These are phyloP conservation scores for Magallana angulata DNA, from an alignment of 1,140 invertebrate species.

Conservation along the genomic window DNA sequence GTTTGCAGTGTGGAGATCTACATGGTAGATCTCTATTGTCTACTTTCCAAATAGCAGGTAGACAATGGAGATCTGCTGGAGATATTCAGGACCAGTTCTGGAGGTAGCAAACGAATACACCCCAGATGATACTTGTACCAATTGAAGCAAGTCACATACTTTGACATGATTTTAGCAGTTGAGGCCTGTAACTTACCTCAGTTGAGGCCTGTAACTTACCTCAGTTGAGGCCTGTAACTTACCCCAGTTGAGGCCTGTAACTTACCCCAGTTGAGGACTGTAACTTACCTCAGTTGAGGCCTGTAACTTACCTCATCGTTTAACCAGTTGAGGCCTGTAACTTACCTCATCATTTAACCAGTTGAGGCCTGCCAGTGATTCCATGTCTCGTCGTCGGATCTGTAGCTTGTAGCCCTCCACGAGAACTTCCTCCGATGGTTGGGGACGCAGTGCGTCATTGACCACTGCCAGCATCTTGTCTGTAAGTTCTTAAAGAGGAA, in stretches of 20 bases:
- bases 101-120: background rate
- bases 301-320: conserved; percentile 81
- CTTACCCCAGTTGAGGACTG: too few species aligned
- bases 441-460: conserved; percentile 78
- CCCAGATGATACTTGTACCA: background rate
- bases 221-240: background rate
- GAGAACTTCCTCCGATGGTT: conserved; percentile 80
- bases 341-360: conserved; percentile 96
- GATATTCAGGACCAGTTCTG: too few species aligned
- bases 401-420: conserved; percentile 82
- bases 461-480: conserved; percentile 80
- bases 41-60: too few species aligned
- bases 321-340: conserved; percentile 87
- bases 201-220: background rate
- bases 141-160: too few species aligned
- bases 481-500: conserved; percentile 70
- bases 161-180: background rate
- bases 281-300: background rate
- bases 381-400: conserved; percentile 87
- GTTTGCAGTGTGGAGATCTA: too few species aligned
- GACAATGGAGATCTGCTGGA: too few species aligned
- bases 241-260: too few species aligned
- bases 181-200: background rate
- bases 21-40: too few species aligned
- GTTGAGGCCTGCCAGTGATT: conserved; percentile 89